These are phyloP conservation scores for Odobenus rosmarus DNA, from an alignment of 2,113 vertebrate species.

Conservation along the genomic window DNA sequence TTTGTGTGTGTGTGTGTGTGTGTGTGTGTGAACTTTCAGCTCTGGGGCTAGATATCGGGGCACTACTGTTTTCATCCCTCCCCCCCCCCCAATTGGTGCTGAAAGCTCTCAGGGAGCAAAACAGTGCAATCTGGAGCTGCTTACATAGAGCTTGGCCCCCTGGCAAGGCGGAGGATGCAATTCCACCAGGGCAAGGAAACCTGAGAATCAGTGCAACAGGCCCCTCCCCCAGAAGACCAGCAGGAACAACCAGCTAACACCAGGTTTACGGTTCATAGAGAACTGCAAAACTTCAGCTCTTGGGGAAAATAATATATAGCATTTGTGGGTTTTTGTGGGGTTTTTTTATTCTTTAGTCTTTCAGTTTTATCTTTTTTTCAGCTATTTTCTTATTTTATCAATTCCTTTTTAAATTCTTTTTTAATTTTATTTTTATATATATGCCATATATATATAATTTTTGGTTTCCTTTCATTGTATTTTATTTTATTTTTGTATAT, in stretches of 20 bases:
- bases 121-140: background rate
- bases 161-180: background rate
- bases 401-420: background rate
- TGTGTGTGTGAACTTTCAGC: background rate
- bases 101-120: background rate
- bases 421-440: background rate
- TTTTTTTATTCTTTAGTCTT: background rate
- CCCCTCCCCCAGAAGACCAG: background rate
- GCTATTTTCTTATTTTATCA: background rate
- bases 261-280: background rate
- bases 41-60: background rate
- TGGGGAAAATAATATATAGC: background rate
- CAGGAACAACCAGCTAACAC: background rate
- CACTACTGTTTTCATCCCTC: background rate
- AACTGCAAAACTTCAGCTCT: background rate
- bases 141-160: background rate
- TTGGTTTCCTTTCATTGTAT: background rate
- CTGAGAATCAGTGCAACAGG: background rate
- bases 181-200: background rate
- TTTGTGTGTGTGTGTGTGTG: no score
- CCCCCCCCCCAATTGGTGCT: background rate
- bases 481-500: background rate
- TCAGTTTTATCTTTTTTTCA: background rate
- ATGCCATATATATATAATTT: background rate
- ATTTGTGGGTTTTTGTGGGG: background rate